phyloP scores from a whole-genome alignment of 2,888 invertebrate species.

The Tanypteryx hageni region DNA sequence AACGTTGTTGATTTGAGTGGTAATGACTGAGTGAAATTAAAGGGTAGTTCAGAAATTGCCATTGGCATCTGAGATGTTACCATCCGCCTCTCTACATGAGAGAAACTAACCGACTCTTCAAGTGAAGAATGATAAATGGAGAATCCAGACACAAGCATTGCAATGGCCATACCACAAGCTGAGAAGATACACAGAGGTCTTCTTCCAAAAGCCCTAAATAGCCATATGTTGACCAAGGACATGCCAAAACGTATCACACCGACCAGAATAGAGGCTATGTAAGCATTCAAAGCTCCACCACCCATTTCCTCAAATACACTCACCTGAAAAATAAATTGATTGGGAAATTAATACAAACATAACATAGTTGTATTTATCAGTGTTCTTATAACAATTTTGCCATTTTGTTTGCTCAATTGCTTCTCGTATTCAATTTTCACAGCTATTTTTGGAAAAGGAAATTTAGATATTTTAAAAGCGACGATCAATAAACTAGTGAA shows the following conservation, averaged over 20 bases:
- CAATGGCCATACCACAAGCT: constrained; percentile 78
- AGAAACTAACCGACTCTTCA: constrained; percentile 30
- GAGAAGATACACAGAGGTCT: constrained; percentile 78
- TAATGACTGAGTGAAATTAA: constrained; percentile 34
- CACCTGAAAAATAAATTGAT: neutral
- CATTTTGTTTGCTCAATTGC: neutral
- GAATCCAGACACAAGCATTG: constrained; percentile 78
- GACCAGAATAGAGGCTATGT: constrained; percentile 78
- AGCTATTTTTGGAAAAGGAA: neutral
- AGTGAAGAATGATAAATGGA: constrained; percentile 31
- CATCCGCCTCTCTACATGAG: constrained; percentile 42
- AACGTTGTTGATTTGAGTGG: neutral
- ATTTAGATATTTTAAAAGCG: too few species aligned
- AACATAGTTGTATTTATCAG: neutral
- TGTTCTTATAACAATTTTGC: neutral
- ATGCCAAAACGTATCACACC: constrained; percentile 78
- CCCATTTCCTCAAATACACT: constrained; percentile 70
- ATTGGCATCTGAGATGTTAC: constrained; percentile 8
- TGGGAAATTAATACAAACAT: neutral
- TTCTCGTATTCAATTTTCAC: neutral
- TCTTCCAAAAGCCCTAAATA: constrained; percentile 77
- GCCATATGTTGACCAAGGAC: constrained; percentile 79
- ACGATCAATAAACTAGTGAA: too few species aligned
- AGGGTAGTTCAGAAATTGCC: constrained; percentile 21
- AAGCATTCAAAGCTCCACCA: constrained; percentile 76